Percentiles rank a stretch among this genome's conserved stretches.
These are phyloP conservation scores for Reinhardtius hippoglossoides DNA, from an alignment of 2,113 vertebrate species.

Conservation along the genomic window DNA sequence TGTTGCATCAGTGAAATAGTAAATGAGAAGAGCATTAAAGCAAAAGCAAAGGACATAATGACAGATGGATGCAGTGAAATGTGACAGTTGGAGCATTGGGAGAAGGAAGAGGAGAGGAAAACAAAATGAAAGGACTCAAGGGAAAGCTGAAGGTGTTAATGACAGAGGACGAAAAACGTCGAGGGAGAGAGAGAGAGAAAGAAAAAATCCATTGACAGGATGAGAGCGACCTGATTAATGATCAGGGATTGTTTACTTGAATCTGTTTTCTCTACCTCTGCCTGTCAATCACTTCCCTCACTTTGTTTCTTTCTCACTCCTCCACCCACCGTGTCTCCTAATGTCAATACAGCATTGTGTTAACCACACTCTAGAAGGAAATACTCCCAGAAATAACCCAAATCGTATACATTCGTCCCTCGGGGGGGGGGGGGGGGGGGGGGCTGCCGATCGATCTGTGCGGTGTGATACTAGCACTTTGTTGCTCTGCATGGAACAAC, in stretches of 20 bases:
- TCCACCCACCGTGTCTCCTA: neutral
- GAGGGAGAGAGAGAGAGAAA: conserved; percentile 13
- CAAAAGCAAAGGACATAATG: conserved; percentile 8
- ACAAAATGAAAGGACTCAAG: conserved; percentile 31
- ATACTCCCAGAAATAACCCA: conserved; percentile 27
- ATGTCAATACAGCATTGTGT: conserved; percentile 30
- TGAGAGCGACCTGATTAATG: conserved; percentile 37
- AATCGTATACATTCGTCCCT: conserved; percentile 11
- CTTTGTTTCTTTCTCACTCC: neutral
- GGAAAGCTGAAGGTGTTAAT: conserved; percentile 45
- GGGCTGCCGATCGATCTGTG: conserved; percentile 27
- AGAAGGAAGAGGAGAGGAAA: conserved; percentile 17
- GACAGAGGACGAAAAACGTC: conserved; percentile 22
- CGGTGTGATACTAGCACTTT: conserved; percentile 2
- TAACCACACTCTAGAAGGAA: conserved; percentile 11
- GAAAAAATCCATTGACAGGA: conserved; percentile 27
- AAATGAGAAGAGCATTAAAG: no score
- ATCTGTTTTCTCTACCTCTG: conserved; percentile 10
- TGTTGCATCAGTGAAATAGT: no score
- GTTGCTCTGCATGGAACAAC: neutral
- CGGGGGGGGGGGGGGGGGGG: conserved; percentile 17
- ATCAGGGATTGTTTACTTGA: conserved; percentile 34
- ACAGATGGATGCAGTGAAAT: conserved; percentile 46
- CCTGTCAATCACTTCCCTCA: conserved; percentile 14
- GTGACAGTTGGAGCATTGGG: conserved; percentile 18